Evolutionary conservation across 2,888 invertebrate species (phyloP).

Genomic region (Heliconius sara): DNA sequence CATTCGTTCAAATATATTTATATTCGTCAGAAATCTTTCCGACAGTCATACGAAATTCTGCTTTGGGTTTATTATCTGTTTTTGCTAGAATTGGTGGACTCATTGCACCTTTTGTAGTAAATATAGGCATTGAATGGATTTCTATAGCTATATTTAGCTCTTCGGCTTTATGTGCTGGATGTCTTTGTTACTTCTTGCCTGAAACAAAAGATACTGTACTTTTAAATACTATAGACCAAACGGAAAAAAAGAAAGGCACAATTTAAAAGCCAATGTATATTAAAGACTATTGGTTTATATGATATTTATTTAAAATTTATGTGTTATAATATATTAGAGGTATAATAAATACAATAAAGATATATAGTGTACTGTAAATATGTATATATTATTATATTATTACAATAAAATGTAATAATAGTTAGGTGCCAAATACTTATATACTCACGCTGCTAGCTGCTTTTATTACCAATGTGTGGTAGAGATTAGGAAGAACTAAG

Average conservation of each 20-base stretch:
- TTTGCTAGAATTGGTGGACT: slow-evolving; percentile 88
- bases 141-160: slow-evolving; percentile 71
- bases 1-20: slow-evolving; percentile 87
- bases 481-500: too few species aligned
- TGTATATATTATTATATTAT: too few species aligned
- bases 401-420: too few species aligned
- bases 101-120: slow-evolving; percentile 87
- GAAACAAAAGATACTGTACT: slow-evolving; percentile 74
- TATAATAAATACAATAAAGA: too few species aligned
- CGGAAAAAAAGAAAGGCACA: slow-evolving; percentile 53
- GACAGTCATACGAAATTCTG: slow-evolving; percentile 90
- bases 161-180: slow-evolving; percentile 65
- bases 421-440: too few species aligned
- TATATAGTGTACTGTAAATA: too few species aligned
- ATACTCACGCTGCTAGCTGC: too few species aligned
- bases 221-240: slow-evolving; percentile 70
- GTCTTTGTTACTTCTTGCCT: slow-evolving; percentile 69
- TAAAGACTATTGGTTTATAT: background rate
- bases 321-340: background rate
- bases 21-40: slow-evolving; percentile 92
- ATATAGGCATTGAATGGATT: slow-evolving; percentile 73
- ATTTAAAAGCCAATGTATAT: background rate
- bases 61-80: slow-evolving; percentile 88
- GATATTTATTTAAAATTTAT: background rate
- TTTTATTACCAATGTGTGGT: too few species aligned